phyloP scores from a whole-genome alignment of 2,797 vertebrate species.

The Eospalax fontanierii region DNA sequence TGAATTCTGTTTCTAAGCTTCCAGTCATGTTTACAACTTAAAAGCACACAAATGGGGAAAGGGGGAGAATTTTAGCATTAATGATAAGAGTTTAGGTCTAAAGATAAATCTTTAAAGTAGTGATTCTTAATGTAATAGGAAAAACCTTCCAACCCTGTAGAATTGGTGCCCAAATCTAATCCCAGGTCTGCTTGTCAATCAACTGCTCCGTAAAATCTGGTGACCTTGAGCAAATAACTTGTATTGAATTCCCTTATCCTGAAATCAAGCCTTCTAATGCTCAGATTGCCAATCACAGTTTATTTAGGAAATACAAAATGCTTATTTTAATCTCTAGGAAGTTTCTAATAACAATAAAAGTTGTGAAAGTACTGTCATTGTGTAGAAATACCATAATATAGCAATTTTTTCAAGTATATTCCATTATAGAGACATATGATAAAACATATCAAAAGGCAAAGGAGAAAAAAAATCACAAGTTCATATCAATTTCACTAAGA shows the following conservation, averaged over 20 bases:
- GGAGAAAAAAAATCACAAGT: background rate
- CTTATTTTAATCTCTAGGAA: background rate
- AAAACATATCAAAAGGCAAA: background rate
- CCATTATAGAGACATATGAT: background rate
- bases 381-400: background rate
- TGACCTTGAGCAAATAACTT: background rate
- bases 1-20: slow-evolving; percentile 3
- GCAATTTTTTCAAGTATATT: background rate
- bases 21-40: background rate
- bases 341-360: slow-evolving; percentile 17
- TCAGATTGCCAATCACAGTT: slow-evolving; percentile 27
- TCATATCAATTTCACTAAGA: background rate
- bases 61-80: background rate
- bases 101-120: background rate
- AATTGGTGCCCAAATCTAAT: slow-evolving; percentile 19
- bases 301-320: background rate
- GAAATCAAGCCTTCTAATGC: background rate
- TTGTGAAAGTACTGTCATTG: background rate
- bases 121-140: slow-evolving; percentile 27
- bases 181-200: background rate
- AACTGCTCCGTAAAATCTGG: background rate
- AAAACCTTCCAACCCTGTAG: background rate
- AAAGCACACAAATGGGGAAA: background rate
- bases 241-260: slow-evolving; percentile 21
- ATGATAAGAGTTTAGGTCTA: background rate